A percentile compares a stretch with the other conserved stretches of the same genome.
phyloP scores from a whole-genome alignment of 2,797 vertebrate genomes.

The Gymnothorax reevesii region DNA sequence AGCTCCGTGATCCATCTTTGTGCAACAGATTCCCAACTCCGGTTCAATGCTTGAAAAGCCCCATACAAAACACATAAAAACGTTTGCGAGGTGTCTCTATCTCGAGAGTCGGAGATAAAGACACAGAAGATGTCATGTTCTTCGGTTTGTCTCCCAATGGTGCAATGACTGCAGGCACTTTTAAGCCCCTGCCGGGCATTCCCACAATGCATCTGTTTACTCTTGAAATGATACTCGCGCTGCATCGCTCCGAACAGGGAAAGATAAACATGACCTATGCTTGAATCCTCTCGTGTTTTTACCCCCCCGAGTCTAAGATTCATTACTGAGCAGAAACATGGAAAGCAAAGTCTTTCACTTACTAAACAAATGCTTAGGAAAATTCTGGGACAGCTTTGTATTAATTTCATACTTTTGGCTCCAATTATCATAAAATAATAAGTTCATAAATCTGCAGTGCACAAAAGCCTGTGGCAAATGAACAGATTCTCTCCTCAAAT shows the following conservation, averaged over 20 bases:
- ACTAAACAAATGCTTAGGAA: neutral
- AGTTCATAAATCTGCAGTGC: neutral
- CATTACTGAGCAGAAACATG: neutral
- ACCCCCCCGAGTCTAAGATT: neutral
- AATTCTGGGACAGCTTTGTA: neutral
- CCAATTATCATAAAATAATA: neutral
- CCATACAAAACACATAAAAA: constrained; percentile 12
- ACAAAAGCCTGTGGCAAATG: neutral
- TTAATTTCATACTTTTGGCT: neutral
- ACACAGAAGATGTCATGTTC: too few species aligned
- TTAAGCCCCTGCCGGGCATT: neutral
- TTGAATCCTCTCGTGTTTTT: neutral
- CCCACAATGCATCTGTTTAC: constrained; percentile 1
- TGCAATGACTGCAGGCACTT: neutral
- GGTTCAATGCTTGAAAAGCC: neutral
- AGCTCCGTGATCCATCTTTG: too few species aligned
- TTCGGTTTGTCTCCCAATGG: neutral
- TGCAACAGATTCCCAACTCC: neutral
- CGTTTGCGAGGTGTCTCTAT: neutral
- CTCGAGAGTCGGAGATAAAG: neutral
- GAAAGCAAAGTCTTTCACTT: neutral
- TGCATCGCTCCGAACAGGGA: neutral
- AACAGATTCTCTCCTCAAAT: neutral
- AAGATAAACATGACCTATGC: neutral
- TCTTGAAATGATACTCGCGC: neutral